These are phyloP conservation scores for Leptopterna dolabrata DNA, from an alignment of 2,888 invertebrate genomes.

Conservation along the genomic window DNA sequence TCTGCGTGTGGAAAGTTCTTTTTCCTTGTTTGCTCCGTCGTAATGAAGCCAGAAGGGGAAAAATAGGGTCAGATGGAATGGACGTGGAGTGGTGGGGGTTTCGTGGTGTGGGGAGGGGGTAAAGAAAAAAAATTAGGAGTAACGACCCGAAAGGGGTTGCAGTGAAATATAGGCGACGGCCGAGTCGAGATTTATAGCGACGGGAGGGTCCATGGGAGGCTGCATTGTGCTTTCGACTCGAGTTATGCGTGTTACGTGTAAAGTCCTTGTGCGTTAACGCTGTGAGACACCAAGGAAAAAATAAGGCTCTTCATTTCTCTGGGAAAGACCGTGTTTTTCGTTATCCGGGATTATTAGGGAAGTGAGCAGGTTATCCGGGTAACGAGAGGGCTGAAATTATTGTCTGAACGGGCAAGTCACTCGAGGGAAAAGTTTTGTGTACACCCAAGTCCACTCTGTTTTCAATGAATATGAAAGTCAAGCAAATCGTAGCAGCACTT, in stretches of 20 bases:
- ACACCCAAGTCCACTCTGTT: too few relatives aligned
- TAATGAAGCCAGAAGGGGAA: not conserved
- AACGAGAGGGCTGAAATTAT: too few relatives aligned
- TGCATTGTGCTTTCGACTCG: not conserved
- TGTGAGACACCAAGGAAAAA: not conserved
- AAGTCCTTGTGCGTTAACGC: not conserved
- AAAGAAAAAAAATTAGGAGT: slow-evolving; percentile 21
- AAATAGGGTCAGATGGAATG: not conserved
- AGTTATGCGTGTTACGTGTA: slow-evolving; percentile 10
- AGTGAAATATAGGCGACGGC: slow-evolving; percentile 29
- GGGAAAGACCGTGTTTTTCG: not conserved
- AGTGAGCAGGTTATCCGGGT: too few relatives aligned
- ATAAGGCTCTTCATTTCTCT: not conserved
- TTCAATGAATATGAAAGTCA: too few relatives aligned
- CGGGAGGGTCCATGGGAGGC: not conserved
- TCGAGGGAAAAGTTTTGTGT: too few relatives aligned
- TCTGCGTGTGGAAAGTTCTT: not conserved
- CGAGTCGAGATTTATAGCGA: slow-evolving; percentile 6
- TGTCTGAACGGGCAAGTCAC: too few relatives aligned
- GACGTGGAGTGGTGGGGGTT: not conserved
- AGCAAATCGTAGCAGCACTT: too few relatives aligned
- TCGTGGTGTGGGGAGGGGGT: not conserved
- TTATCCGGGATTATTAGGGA: too few relatives aligned
- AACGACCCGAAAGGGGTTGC: slow-evolving; percentile 37
- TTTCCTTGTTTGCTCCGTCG: not conserved